These are phyloP conservation scores for Sebastes vulpes DNA, from an alignment of 2,797 vertebrate species.

Conservation along the genomic window DNA sequence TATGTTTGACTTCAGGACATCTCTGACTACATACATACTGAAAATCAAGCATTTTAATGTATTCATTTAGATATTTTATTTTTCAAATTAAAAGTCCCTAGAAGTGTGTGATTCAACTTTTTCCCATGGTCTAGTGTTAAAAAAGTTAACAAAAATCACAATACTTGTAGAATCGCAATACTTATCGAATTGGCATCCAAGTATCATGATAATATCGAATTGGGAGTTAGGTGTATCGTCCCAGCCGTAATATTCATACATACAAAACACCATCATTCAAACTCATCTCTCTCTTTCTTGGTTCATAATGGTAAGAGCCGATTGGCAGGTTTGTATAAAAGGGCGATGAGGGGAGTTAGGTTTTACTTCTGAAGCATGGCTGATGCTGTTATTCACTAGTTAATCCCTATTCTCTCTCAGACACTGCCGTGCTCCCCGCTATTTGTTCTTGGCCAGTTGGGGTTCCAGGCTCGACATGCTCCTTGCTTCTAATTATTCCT, in stretches of 20 bases:
- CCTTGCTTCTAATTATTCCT: constrained; percentile 58
- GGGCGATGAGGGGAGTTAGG: constrained; percentile 22
- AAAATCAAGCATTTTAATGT: no score
- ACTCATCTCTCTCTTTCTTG: neutral
- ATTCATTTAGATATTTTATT: no score
- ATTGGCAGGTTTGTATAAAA: constrained; percentile 37
- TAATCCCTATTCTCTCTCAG: constrained; percentile 61
- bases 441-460: constrained; percentile 63
- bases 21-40: no score
- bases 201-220: no score
- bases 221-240: no score
- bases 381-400: constrained; percentile 54
- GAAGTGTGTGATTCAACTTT: no score
- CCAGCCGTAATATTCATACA: no score
- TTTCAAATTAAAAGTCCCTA: no score
- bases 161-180: no score
- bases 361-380: constrained; percentile 48
- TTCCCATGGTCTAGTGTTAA: no score
- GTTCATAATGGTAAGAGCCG: constrained; percentile 8
- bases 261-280: neutral
- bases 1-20: no score
- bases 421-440: constrained; percentile 9
- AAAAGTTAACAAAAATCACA: no score
- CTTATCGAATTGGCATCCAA: accelerated
- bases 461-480: constrained; percentile 48